phyloP scores from a whole-genome alignment of 2,888 invertebrate species.

The Drosophila nr. perissopoda region DNA sequence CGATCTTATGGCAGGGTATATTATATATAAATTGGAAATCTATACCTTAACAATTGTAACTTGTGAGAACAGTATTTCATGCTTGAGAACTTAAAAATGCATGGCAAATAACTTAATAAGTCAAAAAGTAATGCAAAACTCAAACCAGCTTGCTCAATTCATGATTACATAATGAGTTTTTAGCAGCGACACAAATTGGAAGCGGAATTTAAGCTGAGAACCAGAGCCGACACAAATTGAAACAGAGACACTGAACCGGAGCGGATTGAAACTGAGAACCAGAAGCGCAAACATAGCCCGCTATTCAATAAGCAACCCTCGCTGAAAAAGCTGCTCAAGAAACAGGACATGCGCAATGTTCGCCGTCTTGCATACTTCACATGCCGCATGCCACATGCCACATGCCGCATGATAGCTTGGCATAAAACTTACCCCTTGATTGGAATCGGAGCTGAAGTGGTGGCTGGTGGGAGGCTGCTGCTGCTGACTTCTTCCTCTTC shows the following conservation, averaged over 20 bases:
- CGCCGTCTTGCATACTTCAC: constrained; percentile 23
- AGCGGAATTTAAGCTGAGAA: too few species aligned
- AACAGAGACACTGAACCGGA: neutral
- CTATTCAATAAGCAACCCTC: constrained; percentile 21
- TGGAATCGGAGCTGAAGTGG: neutral
- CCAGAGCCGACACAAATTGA: neutral
- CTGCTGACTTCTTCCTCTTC: constrained; percentile 29
- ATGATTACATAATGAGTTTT: neutral
- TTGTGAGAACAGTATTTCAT: too few species aligned
- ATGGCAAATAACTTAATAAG: too few species aligned
- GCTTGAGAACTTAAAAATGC: too few species aligned
- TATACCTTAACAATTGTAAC: too few species aligned
- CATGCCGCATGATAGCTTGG: constrained; percentile 12
- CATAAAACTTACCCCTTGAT: constrained; percentile 51
- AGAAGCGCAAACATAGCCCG: neutral
- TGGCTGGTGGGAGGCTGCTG: constrained; percentile 1
- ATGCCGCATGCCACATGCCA: constrained; percentile 22
- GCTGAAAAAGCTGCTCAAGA: constrained; percentile 19
- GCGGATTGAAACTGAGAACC: neutral
- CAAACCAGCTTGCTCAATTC: too few species aligned
- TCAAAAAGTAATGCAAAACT: too few species aligned
- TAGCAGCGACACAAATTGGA: neutral
- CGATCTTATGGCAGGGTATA: too few species aligned
- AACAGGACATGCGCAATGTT: constrained; percentile 59
- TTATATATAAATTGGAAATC: too few species aligned